A percentile compares a stretch with the other conserved stretches of the same genome.
Evolutionary conservation across 2,888 invertebrate genomes (phyloP).

Genomic region (Melanchra persicariae): DNA sequence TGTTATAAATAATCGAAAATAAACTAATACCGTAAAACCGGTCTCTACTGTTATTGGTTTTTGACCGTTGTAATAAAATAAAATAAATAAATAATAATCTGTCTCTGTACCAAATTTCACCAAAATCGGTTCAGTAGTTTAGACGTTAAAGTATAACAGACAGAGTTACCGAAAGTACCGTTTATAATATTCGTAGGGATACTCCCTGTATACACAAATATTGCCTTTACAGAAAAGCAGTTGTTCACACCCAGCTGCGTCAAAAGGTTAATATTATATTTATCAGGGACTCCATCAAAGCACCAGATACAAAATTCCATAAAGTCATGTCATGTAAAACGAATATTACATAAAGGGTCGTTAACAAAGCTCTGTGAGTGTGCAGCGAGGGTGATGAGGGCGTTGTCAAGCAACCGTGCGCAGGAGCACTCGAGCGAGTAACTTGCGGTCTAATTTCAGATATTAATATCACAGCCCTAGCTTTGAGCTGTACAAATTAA

Average conservation of each 20-base stretch:
- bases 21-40: no score
- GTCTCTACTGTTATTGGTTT: no score
- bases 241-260: neutral
- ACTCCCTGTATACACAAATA: no score
- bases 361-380: neutral
- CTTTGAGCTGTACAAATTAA: neutral
- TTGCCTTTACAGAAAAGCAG: neutral
- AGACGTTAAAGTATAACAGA: no score
- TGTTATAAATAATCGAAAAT: no score
- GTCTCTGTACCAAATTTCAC: no score
- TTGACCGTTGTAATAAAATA: no score
- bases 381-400: neutral
- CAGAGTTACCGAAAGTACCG: no score
- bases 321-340: neutral
- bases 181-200: no score
- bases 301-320: constrained; percentile 1
- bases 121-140: no score
- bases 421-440: neutral
- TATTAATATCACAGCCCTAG: neutral
- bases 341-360: neutral
- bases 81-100: no score
- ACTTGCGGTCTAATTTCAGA: no score
- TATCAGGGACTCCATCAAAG: neutral
- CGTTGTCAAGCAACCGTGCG: neutral
- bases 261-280: neutral